phyloP scores from a whole-genome alignment of 2,797 vertebrate genomes.

The Parotocinclus haroldoi region DNA sequence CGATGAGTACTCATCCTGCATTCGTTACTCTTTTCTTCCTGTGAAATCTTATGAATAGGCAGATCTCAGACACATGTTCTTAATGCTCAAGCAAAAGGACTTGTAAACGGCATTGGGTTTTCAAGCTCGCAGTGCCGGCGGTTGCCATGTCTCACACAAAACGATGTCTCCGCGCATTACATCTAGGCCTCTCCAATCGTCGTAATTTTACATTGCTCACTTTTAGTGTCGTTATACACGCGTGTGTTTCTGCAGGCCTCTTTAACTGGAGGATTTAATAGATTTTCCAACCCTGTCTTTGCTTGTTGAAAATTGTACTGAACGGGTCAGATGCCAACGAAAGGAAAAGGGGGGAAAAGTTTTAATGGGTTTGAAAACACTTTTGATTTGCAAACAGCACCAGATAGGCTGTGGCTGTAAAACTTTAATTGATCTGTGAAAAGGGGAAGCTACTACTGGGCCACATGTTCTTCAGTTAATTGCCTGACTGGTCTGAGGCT shows the following conservation, averaged over 20 bases:
- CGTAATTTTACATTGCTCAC: constrained; percentile 47
- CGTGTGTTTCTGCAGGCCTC: constrained; percentile 50
- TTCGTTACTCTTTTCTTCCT: neutral
- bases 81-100: constrained; percentile 16
- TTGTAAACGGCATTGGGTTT: constrained; percentile 47
- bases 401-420: constrained; percentile 69
- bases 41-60: constrained; percentile 47
- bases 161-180: constrained; percentile 58
- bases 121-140: constrained; percentile 1
- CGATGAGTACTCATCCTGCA: too few relatives aligned
- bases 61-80: constrained; percentile 26
- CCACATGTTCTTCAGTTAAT: constrained; percentile 70
- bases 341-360: constrained; percentile 44
- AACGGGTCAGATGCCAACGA: constrained; percentile 67
- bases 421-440: constrained; percentile 77
- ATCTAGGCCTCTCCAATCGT: constrained; percentile 34
- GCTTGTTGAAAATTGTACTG: constrained; percentile 68
- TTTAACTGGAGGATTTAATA: constrained; percentile 69
- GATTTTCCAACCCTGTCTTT: constrained; percentile 71
- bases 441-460: constrained; percentile 71
- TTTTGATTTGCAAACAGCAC: constrained; percentile 70
- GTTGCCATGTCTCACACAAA: constrained; percentile 41
- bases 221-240: constrained; percentile 54
- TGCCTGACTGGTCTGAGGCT: constrained; percentile 62
- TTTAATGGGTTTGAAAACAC: constrained; percentile 70